Base-by-base conservation (phyloP, 2,797 vertebrate genomes). In the Phoeniculus purpureus region DNA sequence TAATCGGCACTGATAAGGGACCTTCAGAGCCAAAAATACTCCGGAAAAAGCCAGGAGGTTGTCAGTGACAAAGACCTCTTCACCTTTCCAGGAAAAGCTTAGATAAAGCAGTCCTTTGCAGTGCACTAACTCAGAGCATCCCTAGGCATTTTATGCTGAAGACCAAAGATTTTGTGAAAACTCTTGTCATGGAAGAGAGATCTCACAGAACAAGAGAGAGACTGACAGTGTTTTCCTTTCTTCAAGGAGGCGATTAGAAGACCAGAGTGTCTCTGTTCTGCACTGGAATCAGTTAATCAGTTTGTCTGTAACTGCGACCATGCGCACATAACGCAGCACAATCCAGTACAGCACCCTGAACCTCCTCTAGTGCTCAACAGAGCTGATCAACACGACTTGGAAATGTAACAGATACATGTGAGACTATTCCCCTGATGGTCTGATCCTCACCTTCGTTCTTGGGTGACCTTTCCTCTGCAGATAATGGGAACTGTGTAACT, bases 21-120 rank as follows among this genome's bases (percentile, higher is more conserved):
- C 43, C 18, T 64, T 64, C 20, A 34, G 45, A 32, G 60, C 62
- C 15, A 68, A 50, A 85, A 93, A 70, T 22, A 62, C 29, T 48
- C 29, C 1, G 1, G 27, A 55, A 67, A 77, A 82, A 58, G 4
- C 8, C 34, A 62, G 0, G 0, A 6, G 4, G 9, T 1, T 48
- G 25, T 45, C 52, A 51, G 23, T 83, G 32, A 62, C 26, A n/a
- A 52, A 89, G 66, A 56, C 10, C 15, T 61, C 48, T 55, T 68
- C 45, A 78, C 20, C 19, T 25, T 78, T 72, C 55, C 16, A 64
- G 31, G 5, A 62, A 10, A 72, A 27, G 37, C 6, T 64, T 55
- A 18, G 26, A 62, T 60, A 84, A 73, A 86, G 22, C 32, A 64
- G n/a, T 9, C 5, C 31, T 37, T 37, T 47, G 34, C 31, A 81